Percentiles rank a stretch among this genome's conserved stretches.
phyloP scores from a whole-genome alignment of 2,113 vertebrate genomes.

The Mobula birostris region DNA sequence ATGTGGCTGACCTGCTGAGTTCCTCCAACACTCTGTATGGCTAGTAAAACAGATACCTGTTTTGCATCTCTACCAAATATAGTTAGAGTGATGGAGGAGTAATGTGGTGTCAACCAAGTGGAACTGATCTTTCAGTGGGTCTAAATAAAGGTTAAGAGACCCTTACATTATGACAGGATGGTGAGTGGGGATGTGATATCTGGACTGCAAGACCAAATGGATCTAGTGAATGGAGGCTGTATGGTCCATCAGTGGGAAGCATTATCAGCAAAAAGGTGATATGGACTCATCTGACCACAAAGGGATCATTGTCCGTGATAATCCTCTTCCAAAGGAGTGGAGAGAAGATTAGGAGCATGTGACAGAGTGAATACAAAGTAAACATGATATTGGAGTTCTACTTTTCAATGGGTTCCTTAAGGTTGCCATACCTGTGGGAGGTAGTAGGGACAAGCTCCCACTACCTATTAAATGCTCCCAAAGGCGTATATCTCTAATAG shows the following conservation, averaged over 20 bases:
- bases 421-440: too few relatives aligned
- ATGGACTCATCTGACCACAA: neutral
- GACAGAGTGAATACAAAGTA: neutral
- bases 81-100: neutral
- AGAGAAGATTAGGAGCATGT: neutral
- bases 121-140: neutral
- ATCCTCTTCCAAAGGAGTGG: neutral
- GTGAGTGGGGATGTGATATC: neutral
- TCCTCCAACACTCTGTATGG: too few relatives aligned
- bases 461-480: too few relatives aligned
- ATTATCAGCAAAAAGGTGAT: neutral
- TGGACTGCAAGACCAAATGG: neutral
- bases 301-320: neutral
- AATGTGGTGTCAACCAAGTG: neutral
- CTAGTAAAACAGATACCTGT: neutral
- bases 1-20: too few relatives aligned
- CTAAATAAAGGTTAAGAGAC: neutral
- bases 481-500: too few relatives aligned
- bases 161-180: neutral
- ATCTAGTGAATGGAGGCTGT: neutral
- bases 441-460: too few relatives aligned
- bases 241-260: neutral
- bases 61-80: neutral
- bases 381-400: neutral
- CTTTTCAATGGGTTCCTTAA: too few relatives aligned